A percentile compares a stretch with the other conserved stretches of the same genome.
phyloP scores from a whole-genome alignment of 1,140 invertebrate species.

The Macrocentrus cingulum region DNA sequence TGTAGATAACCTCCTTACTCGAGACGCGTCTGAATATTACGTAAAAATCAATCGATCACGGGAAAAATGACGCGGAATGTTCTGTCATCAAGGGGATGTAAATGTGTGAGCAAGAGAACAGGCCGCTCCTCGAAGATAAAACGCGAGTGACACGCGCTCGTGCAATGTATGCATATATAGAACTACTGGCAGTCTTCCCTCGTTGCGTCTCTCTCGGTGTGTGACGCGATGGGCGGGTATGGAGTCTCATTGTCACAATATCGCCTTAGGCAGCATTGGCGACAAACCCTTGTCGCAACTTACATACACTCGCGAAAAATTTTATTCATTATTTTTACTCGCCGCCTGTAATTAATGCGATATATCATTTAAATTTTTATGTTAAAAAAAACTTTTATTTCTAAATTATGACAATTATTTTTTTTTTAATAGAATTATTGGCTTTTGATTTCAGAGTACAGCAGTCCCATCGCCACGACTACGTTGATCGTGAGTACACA shows the following conservation, averaged over 20 bases:
- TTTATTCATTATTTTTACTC: not conserved
- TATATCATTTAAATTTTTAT: too few species aligned
- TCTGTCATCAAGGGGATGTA: not conserved
- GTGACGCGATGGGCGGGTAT: conserved; percentile 23
- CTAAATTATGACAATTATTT: too few species aligned
- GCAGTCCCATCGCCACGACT: conserved; percentile 50
- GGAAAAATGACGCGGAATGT: not conserved
- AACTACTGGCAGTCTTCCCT: conserved; percentile 8
- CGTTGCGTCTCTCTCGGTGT: conserved; percentile 33
- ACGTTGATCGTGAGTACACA: conserved; percentile 53
- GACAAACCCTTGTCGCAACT: conserved; percentile 30
- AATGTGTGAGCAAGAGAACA: not conserved
- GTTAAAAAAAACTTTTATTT: too few species aligned
- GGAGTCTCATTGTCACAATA: conserved; percentile 52
- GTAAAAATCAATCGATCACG: conserved; percentile 17
- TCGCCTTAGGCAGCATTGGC: conserved; percentile 51
- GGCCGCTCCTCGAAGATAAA: conserved; percentile 5
- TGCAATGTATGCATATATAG: conserved; percentile 1
- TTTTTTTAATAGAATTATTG: not conserved
- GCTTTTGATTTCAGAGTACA: conserved; percentile 47
- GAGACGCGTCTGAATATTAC: too few species aligned
- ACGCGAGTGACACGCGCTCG: conserved; percentile 6
- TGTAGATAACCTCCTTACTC: too few species aligned
- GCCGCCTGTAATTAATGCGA: too few species aligned
- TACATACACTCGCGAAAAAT: not conserved